A percentile compares a stretch with the other conserved stretches of the same genome.
phyloP scores from a whole-genome alignment of 2,113 vertebrate genomes.

The Calidris pygmaea region DNA sequence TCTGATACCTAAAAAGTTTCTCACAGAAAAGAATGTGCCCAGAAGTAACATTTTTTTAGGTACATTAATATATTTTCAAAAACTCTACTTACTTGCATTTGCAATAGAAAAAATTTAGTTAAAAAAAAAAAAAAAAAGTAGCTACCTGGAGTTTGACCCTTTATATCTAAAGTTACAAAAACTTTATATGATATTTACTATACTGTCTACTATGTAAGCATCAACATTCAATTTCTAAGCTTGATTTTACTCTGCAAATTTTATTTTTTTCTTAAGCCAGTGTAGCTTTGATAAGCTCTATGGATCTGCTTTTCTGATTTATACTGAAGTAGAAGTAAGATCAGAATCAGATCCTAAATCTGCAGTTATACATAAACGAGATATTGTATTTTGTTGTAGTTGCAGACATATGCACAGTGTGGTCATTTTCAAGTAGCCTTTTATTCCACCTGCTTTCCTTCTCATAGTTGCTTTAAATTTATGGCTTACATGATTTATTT shows the following conservation, averaged over 20 bases:
- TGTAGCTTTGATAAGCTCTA: neutral
- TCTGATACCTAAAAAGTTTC: neutral
- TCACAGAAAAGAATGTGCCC: neutral
- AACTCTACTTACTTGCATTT: neutral
- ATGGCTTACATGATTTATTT: slow-evolving; percentile 23
- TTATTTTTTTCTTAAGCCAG: neutral
- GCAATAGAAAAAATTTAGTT: neutral
- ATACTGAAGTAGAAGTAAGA: neutral
- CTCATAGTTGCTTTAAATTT: slow-evolving; percentile 45
- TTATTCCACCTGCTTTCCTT: slow-evolving; percentile 30
- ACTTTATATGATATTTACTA: neutral
- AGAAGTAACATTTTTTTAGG: neutral
- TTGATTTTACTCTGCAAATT: neutral
- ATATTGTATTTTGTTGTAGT: neutral
- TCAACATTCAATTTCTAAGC: neutral
- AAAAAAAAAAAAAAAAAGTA: neutral
- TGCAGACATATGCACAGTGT: neutral
- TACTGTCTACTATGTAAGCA: neutral
- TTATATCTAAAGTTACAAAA: neutral
- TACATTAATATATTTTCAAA: neutral
- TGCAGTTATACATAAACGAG: neutral
- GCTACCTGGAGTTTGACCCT: neutral
- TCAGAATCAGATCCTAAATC: neutral
- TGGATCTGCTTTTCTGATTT: neutral
- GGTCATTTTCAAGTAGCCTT: slow-evolving; percentile 29